Evolutionary conservation across 1,140 invertebrate species (phyloP).

Genomic region (Scaptomyza graminum): DNA sequence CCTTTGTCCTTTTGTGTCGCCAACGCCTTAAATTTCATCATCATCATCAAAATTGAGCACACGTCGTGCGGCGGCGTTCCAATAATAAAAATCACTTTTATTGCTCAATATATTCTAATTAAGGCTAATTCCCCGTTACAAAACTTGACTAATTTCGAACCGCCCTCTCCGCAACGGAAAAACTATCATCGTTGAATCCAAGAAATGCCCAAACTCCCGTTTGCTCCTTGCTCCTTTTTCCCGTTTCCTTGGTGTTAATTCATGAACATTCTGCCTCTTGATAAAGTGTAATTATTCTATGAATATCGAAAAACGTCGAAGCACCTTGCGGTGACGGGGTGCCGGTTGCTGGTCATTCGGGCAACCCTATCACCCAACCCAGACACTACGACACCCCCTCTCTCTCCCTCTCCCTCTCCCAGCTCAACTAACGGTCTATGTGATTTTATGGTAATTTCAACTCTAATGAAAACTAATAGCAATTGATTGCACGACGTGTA

Average conservation of each 20-base stretch:
- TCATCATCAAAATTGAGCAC: conserved; percentile 9
- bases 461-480: conserved; percentile 80
- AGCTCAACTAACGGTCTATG: conserved; percentile 45
- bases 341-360: no score
- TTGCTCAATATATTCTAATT: conserved; percentile 82
- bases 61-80: conserved; percentile 37
- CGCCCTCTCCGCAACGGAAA: background rate
- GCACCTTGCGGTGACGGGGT: conserved; percentile 49
- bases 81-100: conserved; percentile 82
- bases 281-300: conserved; percentile 82
- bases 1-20: conserved; percentile 4
- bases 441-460: conserved; percentile 80
- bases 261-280: conserved; percentile 63
- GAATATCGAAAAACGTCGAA: conserved; percentile 75
- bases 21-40: background rate
- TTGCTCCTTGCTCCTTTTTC: background rate
- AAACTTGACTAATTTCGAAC: conserved; percentile 74
- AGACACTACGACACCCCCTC: background rate
- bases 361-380: conserved; percentile 5
- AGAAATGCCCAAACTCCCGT: no score
- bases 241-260: conserved; percentile 67
- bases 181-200: conserved; percentile 28
- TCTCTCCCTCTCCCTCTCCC: no score
- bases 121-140: conserved; percentile 70
- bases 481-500: conserved; percentile 77